Conservation (phyloP, 1,140 invertebrate genomes). For the Pygmarrhopalites habei region DNA sequence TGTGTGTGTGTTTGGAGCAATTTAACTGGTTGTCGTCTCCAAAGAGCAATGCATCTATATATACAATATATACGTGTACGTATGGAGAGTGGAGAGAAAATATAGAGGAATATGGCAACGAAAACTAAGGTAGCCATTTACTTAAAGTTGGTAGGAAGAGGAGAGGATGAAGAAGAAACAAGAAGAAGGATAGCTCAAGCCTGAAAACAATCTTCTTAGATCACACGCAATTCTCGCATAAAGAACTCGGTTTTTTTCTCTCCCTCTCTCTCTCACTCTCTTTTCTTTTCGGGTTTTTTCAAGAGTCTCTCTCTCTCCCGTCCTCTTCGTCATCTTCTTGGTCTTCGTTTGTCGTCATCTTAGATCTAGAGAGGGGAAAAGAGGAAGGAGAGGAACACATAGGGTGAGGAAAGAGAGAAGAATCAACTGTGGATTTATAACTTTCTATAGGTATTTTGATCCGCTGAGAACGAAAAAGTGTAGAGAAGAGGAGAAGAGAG, state of each 20-base stretch:
- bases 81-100: not conserved
- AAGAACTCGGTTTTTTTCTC: no score
- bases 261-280: no score
- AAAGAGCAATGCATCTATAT: constrained; percentile 4
- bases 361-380: no score
- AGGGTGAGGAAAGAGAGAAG: constrained; percentile 1
- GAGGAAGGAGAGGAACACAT: no score
- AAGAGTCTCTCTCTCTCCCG: not conserved
- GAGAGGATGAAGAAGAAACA: not conserved
- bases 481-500: constrained; percentile 9
- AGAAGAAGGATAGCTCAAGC: constrained; percentile 3
- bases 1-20: not conserved
- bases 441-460: constrained; percentile 22
- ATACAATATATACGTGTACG: no score
- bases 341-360: no score
- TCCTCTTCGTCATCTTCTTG: no score
- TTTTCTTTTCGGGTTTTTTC: constrained; percentile 20
- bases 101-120: not conserved
- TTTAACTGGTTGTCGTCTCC: constrained; percentile 6
- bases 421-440: constrained; percentile 1
- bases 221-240: constrained; percentile 32
- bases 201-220: constrained; percentile 27
- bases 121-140: constrained; percentile 7
- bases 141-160: not conserved
- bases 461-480: no score